Evolutionary conservation across 2,888 invertebrate genomes (phyloP).

Genomic region (Euzetes globulus): DNA sequence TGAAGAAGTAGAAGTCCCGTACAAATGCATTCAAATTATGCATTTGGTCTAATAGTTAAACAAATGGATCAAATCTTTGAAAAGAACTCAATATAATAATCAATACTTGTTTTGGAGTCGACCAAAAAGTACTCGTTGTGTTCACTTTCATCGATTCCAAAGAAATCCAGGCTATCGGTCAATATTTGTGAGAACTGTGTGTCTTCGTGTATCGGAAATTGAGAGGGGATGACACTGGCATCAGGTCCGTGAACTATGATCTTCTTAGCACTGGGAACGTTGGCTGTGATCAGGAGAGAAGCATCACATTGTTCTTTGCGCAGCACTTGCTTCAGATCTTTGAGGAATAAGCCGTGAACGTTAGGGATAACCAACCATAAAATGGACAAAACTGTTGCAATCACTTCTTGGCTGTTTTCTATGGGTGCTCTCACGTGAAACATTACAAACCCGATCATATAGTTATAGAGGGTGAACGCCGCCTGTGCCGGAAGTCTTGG

Average conservation of each 20-base stretch:
- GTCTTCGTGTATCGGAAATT: conserved; percentile 91
- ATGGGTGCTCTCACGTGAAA: conserved; percentile 95
- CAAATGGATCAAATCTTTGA: conserved; percentile 1
- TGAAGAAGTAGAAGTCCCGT: conserved; percentile 88
- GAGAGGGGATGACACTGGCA: conserved; percentile 90
- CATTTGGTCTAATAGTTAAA: conserved; percentile 69
- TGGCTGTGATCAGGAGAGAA: conserved; percentile 90
- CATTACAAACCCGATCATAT: conserved; percentile 97
- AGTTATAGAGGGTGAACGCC: conserved; percentile 95
- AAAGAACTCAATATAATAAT: not conserved
- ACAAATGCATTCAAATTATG: conserved; percentile 92
- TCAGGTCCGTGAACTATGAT: conserved; percentile 94
- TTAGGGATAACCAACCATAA: conserved; percentile 98
- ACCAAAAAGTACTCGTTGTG: conserved; percentile 89
- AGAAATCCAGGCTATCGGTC: conserved; percentile 92
- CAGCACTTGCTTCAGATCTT: conserved; percentile 95
- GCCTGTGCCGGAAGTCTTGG: conserved; percentile 63
- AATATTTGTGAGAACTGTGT: conserved; percentile 90
- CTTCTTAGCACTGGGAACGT: conserved; percentile 98
- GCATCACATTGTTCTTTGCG: conserved; percentile 98
- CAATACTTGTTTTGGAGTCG: conserved; percentile 92
- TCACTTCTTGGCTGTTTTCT: conserved; percentile 86
- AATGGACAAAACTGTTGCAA: conserved; percentile 87
- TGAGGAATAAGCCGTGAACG: conserved; percentile 98
- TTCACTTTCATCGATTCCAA: conserved; percentile 83